Conservation (phyloP, 2,113 vertebrate species). For the Cnemophilus loriae region DNA sequence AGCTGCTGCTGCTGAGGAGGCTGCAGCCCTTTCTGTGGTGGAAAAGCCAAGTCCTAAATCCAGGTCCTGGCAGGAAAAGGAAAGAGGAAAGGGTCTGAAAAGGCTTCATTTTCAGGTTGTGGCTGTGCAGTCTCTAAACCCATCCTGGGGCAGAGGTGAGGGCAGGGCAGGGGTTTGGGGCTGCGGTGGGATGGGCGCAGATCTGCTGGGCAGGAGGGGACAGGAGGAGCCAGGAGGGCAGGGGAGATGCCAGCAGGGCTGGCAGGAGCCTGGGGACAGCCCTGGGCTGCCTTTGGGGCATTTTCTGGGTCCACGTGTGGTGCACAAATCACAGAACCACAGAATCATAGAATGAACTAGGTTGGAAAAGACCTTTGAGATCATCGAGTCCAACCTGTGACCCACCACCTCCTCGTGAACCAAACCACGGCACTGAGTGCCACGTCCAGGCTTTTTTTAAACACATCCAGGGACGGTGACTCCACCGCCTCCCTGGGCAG, state of each 20-base stretch:
- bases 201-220: not conserved
- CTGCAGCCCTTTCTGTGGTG: not conserved
- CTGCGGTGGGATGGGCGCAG: not conserved
- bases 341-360: not conserved
- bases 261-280: not conserved
- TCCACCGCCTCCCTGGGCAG: not conserved
- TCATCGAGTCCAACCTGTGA: not conserved
- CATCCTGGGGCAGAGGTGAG: not conserved
- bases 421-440: not conserved
- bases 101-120: not conserved
- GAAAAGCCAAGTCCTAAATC: not conserved
- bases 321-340: not conserved
- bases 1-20: not conserved
- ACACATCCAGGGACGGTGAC: not conserved
- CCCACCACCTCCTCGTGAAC: not conserved
- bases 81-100: not conserved
- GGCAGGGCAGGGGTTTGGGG: not conserved
- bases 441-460: not conserved
- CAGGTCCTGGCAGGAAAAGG: not conserved
- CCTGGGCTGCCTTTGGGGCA: not conserved
- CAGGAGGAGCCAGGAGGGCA: not conserved
- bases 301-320: accelerated
- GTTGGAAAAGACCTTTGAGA: not conserved
- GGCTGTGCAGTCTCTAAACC: not conserved
- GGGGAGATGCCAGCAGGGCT: not conserved